Conservation (phyloP, 2,888 invertebrate genomes). For the Chrysodeixis includens region DNA sequence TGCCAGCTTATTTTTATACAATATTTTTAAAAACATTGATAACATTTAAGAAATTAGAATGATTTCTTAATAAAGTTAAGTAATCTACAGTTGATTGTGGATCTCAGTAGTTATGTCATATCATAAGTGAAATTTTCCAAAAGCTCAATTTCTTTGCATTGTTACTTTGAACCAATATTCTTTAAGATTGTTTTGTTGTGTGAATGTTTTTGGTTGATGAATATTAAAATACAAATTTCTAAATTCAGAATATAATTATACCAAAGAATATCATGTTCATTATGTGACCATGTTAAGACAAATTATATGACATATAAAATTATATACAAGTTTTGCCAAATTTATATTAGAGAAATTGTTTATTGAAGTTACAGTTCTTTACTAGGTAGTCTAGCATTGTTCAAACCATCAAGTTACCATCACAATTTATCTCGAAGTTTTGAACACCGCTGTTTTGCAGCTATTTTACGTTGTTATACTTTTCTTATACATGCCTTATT, state of each 20-base stretch:
- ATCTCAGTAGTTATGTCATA: constrained; percentile 85
- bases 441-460: constrained; percentile 23
- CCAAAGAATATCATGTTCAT: constrained; percentile 54
- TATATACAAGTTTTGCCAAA: constrained; percentile 51
- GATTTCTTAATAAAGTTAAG: constrained; percentile 70
- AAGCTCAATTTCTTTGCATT: constrained; percentile 64
- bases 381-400: constrained; percentile 39
- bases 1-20: constrained; percentile 18
- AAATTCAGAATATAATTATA: constrained; percentile 41
- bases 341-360: constrained; percentile 52
- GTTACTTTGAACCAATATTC: constrained; percentile 78
- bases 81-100: constrained; percentile 88
- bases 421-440: constrained; percentile 27
- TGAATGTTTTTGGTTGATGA: constrained; percentile 55
- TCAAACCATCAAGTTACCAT: constrained; percentile 32
- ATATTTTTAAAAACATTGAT: constrained; percentile 16
- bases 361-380: constrained; percentile 29
- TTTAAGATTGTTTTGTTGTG: constrained; percentile 75
- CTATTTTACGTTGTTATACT: constrained; percentile 23
- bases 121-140: constrained; percentile 72
- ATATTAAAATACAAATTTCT: constrained; percentile 26
- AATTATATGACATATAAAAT: constrained; percentile 10
- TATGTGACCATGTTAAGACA: constrained; percentile 25
- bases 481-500: constrained; percentile 38
- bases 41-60: constrained; percentile 2